phyloP scores from a whole-genome alignment of 2,888 invertebrate genomes.

The Orthonychiurus folsomi region DNA sequence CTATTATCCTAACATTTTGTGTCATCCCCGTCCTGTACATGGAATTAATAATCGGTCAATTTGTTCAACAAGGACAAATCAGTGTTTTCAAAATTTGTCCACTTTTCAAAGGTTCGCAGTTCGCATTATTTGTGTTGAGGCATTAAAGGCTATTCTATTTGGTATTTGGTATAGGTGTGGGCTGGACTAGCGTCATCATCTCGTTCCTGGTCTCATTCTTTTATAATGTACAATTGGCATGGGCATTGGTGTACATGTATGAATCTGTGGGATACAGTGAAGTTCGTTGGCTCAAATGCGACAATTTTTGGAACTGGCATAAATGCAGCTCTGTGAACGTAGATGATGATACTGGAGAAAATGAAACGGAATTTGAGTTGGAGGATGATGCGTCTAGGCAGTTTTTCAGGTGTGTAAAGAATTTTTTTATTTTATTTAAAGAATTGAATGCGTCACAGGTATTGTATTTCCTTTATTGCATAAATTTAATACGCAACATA shows the following conservation, averaged over 20 bases:
- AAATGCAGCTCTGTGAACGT: conserved; percentile 41
- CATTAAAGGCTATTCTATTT: no score
- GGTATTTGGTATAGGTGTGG: conserved; percentile 61
- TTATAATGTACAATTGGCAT: conserved; percentile 74
- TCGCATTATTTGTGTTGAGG: no score
- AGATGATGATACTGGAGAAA: background rate
- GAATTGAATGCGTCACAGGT: background rate
- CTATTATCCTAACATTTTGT: conserved; percentile 62
- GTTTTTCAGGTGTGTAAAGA: no score
- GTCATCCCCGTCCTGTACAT: conserved; percentile 67
- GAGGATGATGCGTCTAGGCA: background rate
- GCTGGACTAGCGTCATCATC: conserved; percentile 65
- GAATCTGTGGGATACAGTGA: background rate
- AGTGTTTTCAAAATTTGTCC: conserved; percentile 76
- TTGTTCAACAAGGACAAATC: conserved; percentile 64
- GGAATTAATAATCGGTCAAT: conserved; percentile 66
- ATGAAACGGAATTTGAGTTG: background rate
- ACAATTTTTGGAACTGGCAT: conserved; percentile 46
- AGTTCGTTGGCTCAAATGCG: background rate
- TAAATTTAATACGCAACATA: no score
- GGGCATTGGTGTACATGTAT: conserved; percentile 66
- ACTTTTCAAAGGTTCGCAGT: conserved; percentile 11
- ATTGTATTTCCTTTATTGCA: no score
- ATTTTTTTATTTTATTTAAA: background rate
- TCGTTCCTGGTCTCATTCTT: conserved; percentile 70